Base-by-base conservation (phyloP, 2,888 invertebrate genomes). In the Dicycla oo region DNA sequence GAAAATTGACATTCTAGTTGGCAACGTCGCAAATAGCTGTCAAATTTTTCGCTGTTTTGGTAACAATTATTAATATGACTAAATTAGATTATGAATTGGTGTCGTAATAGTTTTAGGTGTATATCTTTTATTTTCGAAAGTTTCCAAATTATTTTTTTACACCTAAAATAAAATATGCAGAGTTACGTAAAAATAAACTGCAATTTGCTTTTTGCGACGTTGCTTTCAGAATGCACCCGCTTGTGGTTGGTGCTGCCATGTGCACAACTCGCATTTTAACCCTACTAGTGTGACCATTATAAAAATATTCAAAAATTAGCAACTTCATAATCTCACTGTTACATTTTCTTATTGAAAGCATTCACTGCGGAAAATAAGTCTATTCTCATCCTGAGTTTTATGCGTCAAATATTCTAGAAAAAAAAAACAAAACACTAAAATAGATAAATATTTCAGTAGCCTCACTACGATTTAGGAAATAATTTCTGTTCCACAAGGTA, bases 271-370 rank as follows among this genome's bases (percentile, higher is more conserved):
- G 30, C n/a, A 30, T 15, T 51, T 15, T 3, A 54, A 34, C 43
- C 30, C 43, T 34, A 34, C 26, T 43, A 63, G 30, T 63, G 68
- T 49, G 38, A 45, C 60, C 45, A 53, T 60, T 18, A 51, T 38
- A 61, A 57, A 57, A 58, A 58, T 66, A 45, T 75, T 54, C 3
- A 60, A 78, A 65, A 63, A 60, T 45, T 43, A 47, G 47, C 26
- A 66, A 53, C 47, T 47, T 61, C n/a, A 57, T 66, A 78, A 78
- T 79, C 66, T 78, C 79, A 64, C 45, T 63, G 60, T 78, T 66
- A 73, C 7, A 54, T 49, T 61, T 47, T 3, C 0, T 7, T 23
- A 40, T 18, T 26, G 6, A 56, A 81, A 34, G 43, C 3, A 80
- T 66, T 60, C 1, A 40, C 61, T 66, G 56, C 30, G 18, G 61